Evolutionary conservation across 1,140 invertebrate genomes (phyloP).

Genomic region (Drosophila sturtevanti): DNA sequence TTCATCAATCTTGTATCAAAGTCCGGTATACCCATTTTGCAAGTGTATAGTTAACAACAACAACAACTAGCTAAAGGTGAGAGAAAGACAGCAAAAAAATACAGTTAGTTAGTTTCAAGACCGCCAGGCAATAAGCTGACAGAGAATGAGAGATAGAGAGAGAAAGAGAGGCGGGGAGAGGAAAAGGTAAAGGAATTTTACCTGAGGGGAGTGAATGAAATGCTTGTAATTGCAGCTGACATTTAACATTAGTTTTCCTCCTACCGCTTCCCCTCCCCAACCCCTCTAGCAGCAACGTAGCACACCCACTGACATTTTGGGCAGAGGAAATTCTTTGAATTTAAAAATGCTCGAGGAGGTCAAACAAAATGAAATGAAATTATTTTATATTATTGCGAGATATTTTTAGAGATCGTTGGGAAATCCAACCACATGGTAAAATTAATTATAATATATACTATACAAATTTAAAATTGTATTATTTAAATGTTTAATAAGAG

Average conservation of each 20-base stretch:
- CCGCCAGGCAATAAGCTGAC: not conserved
- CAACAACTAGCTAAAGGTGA: slow-evolving; percentile 21
- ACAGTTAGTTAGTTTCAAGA: not conserved
- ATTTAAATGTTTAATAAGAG: too few species aligned
- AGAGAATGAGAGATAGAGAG: not conserved
- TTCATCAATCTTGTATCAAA: not conserved
- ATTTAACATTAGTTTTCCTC: slow-evolving; percentile 50
- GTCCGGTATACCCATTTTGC: not conserved
- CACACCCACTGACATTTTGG: not conserved
- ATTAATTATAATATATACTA: not conserved
- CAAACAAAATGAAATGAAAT: not conserved
- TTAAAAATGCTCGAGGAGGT: not conserved
- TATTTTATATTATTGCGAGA: not conserved
- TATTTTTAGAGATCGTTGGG: not conserved
- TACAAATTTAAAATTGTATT: not conserved
- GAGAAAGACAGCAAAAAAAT: slow-evolving; percentile 12
- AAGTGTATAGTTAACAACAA: slow-evolving; percentile 1
- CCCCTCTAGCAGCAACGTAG: too few species aligned
- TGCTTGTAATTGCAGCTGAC: slow-evolving; percentile 53
- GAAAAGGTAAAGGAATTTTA: not conserved
- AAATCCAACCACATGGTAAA: not conserved
- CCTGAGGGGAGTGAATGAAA: slow-evolving; percentile 38
- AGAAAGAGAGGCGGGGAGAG: not conserved
- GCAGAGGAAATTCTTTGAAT: not conserved
- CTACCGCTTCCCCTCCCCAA: not conserved